Percentiles rank a stretch among this genome's conserved stretches.
phyloP scores from a whole-genome alignment of 2,113 vertebrate genomes.

The Myotis lucifugus region DNA sequence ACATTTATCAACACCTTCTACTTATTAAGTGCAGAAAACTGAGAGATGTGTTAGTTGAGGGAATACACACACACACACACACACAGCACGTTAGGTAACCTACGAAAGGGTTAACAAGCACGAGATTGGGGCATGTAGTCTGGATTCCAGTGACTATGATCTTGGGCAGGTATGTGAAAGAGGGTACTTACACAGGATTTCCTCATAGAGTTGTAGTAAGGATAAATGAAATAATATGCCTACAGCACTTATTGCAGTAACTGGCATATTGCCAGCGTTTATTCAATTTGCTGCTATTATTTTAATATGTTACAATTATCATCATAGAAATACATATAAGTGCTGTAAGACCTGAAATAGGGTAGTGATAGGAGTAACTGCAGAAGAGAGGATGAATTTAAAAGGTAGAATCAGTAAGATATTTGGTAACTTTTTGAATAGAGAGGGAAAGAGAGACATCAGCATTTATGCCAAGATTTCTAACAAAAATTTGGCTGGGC shows the following conservation, averaged over 20 bases:
- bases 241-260: not conserved
- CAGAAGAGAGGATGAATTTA: constrained; percentile 23
- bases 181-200: not conserved
- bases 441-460: not conserved
- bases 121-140: fast-evolving
- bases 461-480: not conserved
- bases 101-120: not conserved
- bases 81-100: not conserved
- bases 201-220: not conserved
- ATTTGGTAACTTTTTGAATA: constrained; percentile 22
- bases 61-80: not conserved
- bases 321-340: not conserved
- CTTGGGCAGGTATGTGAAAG: not conserved
- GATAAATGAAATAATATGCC: not conserved
- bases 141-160: not conserved
- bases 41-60: not conserved
- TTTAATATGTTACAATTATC: not conserved
- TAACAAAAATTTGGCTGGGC: not conserved
- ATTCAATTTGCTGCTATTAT: not conserved
- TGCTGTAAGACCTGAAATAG: not conserved
- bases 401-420: not conserved
- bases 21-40: not conserved
- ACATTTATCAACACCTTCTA: not conserved
- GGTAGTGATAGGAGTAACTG: not conserved
- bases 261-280: not conserved